These are phyloP conservation scores for Paramisgurnus dabryanus DNA, from an alignment of 2,113 vertebrate species.

Conservation along the genomic window DNA sequence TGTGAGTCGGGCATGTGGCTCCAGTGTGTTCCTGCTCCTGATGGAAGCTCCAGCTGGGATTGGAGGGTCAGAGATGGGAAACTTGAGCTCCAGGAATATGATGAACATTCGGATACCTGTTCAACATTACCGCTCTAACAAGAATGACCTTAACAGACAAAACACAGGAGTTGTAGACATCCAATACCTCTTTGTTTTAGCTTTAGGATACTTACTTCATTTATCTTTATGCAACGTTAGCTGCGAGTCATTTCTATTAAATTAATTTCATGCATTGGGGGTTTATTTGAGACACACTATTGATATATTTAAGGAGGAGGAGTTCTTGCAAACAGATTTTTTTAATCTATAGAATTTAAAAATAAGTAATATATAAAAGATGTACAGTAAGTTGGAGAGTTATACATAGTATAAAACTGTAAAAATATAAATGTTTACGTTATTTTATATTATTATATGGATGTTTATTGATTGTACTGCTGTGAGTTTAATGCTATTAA, in stretches of 20 bases:
- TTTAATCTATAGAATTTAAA: too few relatives aligned
- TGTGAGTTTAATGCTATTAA: too few relatives aligned
- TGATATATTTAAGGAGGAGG: too few relatives aligned
- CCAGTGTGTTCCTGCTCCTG: slow-evolving; percentile 83
- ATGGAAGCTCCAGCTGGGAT: slow-evolving; percentile 80
- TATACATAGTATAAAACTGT: too few relatives aligned
- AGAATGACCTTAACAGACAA: neutral
- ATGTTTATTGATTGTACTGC: too few relatives aligned
- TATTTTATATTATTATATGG: too few relatives aligned
- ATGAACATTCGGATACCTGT: slow-evolving; percentile 14
- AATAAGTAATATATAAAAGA: too few relatives aligned
- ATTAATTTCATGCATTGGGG: neutral
- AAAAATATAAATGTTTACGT: too few relatives aligned
- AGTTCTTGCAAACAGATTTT: too few relatives aligned
- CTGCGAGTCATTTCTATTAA: neutral
- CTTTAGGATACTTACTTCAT: neutral
- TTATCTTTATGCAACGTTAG: neutral
- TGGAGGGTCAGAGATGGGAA: slow-evolving; percentile 87
- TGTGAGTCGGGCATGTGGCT: slow-evolving; percentile 82
- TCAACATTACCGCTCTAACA: slow-evolving; percentile 38
- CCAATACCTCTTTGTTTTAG: neutral
- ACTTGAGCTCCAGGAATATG: slow-evolving; percentile 73
- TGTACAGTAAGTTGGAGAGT: too few relatives aligned
- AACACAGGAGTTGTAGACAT: slow-evolving; percentile 6
- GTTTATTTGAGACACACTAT: too few relatives aligned